Evolutionary conservation across 2,113 vertebrate species (phyloP).

Genomic region (Sitta europaea): DNA sequence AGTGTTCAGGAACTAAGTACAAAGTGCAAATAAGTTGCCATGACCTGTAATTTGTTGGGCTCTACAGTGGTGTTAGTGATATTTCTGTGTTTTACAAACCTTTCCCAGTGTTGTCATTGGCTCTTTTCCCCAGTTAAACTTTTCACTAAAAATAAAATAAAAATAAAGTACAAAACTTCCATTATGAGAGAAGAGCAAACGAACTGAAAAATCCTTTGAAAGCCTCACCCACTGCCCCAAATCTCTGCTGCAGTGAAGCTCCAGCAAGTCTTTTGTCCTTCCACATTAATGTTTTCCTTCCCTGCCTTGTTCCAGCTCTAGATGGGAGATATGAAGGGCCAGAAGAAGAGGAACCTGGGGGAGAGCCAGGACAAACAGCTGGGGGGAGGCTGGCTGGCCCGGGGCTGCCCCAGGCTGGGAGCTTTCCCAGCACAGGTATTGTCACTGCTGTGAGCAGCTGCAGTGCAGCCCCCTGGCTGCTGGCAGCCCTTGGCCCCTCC

Average conservation of each 20-base stretch:
- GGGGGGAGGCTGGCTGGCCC: not conserved
- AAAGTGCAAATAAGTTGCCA: not conserved
- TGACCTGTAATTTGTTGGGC: not conserved
- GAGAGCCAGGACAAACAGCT: not conserved
- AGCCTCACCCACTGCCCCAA: not conserved
- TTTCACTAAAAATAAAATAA: not conserved
- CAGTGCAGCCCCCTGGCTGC: not conserved
- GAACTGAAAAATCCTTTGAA: not conserved
- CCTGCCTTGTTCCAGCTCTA: not conserved
- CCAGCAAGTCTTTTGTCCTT: not conserved
- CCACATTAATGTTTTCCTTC: not conserved
- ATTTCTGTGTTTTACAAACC: not conserved
- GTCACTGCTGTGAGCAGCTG: not conserved
- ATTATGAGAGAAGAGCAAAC: not conserved
- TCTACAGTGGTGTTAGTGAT: not conserved
- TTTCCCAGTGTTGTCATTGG: not conserved
- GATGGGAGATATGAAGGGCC: not conserved
- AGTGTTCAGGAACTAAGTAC: not conserved
- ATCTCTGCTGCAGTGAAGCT: not conserved
- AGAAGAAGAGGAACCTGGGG: not conserved
- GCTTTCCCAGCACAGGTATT: not conserved
- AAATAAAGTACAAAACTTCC: not conserved
- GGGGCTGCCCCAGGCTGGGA: not conserved
- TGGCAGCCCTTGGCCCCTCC: not conserved
- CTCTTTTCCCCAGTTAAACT: not conserved